phyloP scores from a whole-genome alignment of 2,888 invertebrate genomes.

The Coecobrya sp. region DNA sequence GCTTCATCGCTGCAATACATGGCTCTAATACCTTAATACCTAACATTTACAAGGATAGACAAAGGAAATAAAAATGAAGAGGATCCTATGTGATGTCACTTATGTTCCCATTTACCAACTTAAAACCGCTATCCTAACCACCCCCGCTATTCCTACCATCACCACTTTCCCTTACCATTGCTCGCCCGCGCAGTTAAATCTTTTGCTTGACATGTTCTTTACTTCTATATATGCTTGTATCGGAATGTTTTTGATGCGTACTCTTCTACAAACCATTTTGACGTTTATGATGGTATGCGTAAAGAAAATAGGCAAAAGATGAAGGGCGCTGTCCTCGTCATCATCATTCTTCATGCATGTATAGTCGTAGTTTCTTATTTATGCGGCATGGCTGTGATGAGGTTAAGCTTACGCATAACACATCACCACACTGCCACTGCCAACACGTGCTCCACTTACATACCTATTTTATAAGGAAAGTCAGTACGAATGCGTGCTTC shows the following conservation, averaged over 20 bases:
- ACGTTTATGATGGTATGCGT: conserved; percentile 65
- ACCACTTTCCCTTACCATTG: too few species aligned
- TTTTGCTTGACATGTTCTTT: not conserved
- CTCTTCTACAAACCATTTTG: conserved; percentile 33
- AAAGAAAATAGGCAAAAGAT: conserved; percentile 43
- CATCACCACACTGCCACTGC: not conserved
- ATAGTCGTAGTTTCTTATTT: not conserved
- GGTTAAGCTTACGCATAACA: not conserved
- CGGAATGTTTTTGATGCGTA: not conserved
- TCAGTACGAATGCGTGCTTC: too few species aligned
- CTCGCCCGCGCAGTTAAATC: too few species aligned
- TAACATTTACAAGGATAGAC: not conserved
- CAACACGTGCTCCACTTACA: conserved; percentile 16
- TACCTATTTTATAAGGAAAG: too few species aligned
- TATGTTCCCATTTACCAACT: conserved; percentile 21
- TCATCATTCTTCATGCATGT: not conserved
- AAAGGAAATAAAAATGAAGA: not conserved
- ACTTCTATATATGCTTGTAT: not conserved
- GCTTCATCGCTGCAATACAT: not conserved
- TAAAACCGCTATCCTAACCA: not conserved
- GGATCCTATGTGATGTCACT: not conserved
- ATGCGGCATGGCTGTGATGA: not conserved
- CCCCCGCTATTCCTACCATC: too few species aligned
- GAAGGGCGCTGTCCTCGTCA: conserved; percentile 58
- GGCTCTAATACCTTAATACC: too few species aligned